These are phyloP conservation scores for Alosa sapidissima DNA, from an alignment of 2,797 vertebrate genomes.

Conservation along the genomic window DNA sequence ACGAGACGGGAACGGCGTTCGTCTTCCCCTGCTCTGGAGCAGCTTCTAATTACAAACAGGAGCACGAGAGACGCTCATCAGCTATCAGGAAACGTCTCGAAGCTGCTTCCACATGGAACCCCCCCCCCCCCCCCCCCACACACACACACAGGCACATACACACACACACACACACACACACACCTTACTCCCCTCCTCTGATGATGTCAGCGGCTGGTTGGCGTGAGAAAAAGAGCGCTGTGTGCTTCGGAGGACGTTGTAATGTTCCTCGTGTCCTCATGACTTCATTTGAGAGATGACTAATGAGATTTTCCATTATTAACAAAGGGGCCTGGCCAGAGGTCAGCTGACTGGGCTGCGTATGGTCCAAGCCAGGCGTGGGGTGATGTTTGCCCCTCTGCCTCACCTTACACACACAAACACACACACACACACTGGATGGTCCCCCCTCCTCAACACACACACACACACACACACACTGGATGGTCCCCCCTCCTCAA, in stretches of 20 bases:
- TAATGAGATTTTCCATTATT: conserved; percentile 71
- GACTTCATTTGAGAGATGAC: conserved; percentile 64
- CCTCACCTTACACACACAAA: not conserved
- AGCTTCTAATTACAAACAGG: conserved; percentile 15
- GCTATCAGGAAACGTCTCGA: not conserved
- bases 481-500: not conserved
- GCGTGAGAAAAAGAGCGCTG: conserved; percentile 68
- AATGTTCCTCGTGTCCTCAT: conserved; percentile 65
- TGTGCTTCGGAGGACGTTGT: conserved; percentile 62
- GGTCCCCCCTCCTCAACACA: not conserved
- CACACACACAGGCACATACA: not conserved
- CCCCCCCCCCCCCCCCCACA: not conserved
- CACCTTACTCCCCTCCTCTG: conserved; percentile 40
- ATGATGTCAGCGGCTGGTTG: conserved; percentile 48
- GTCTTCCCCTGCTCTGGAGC: not conserved
- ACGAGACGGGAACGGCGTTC: not conserved
- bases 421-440: not conserved
- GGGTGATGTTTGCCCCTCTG: not conserved
- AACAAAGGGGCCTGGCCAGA: conserved; percentile 50
- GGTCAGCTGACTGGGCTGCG: not conserved
- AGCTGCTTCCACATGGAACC: not conserved
- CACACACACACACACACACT: not conserved
- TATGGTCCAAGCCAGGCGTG: not conserved
- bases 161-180: conserved; percentile 13
- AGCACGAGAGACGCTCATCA: conserved; percentile 24